Evolutionary conservation across 2,113 vertebrate species (phyloP), one percentile per base, ranked within the genome.

Genomic region (Pipra filicauda): DNA sequence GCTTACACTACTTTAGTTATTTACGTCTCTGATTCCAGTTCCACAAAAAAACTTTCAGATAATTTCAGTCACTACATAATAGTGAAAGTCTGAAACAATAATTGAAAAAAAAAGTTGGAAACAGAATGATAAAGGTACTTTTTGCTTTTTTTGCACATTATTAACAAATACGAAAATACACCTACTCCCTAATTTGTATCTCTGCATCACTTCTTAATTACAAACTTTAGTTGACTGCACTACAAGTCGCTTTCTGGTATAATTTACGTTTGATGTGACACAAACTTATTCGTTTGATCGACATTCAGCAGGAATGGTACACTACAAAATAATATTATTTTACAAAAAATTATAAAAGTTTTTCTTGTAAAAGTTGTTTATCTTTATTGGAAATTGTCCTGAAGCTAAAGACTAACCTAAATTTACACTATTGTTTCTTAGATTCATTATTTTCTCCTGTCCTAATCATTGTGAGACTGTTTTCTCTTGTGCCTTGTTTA

Each of bases 231-330:
- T 72, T 30, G 55, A 66, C 28, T 77, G 26, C 28, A 18, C 31
- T 69, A 27, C 22, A 57, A n/a, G 18, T 46, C 54, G 8, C 26
- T 81, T 74, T 15, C 26, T 64, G 20, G 12, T 49, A 21, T 58
- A 46, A 46, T 51, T 76, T 89, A 14, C 7, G 13, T 23, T 22
- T 58, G 33, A 59, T 64, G 20, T 23, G 43, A 33, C 46, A 41
- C 0, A 0, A 71, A 51, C 3, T 21, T 84, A n/a, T 8, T 44
- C 1, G 19, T 33, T 57, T 48, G 39, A 59, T 44, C 48, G 39
- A 59, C 0, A 5, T 64, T 61, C 54, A 83, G 8, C 19, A 52
- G 21, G 23, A 76, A 41, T 6, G 11, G 11, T 35, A 35, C 22
- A 49, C 22, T 61, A 22, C 15, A 73, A 61, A 88, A 74, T 43